Base-by-base conservation (phyloP, 2,113 vertebrate genomes). In the Eupsittula cactorum region DNA sequence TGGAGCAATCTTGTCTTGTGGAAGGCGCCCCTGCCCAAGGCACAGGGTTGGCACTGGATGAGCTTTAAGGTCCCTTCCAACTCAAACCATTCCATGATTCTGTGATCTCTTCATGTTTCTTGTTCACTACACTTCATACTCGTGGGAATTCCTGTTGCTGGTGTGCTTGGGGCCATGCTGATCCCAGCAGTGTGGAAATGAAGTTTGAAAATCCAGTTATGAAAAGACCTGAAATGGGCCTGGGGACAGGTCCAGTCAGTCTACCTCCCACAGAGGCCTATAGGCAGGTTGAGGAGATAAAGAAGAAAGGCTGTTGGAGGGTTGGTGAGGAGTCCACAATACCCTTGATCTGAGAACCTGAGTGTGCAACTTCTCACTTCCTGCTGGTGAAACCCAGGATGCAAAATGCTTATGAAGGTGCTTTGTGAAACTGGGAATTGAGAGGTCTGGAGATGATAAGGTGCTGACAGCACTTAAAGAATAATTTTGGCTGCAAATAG, bases 51-150 rank as follows among this genome's bases (percentile, higher is more conserved):
- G 33, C 23, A 59, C 33, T n/a, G 13, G 33, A 14, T n/a, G 55
- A n/a, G 3, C 33, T 57, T n/a, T n/a, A n/a, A 31, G 31, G 31
- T 57, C 19, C 55, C 31, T 57, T 57, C 31, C 55, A 57, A 9
- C 31, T 21, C 55, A 13, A 57, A 20, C 31, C 31, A 21, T 33
- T 57, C 31, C 31, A 21, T 20, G 55, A 21, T 57, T 35, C 24
- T 63, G 16, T 60, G 50, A 29, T 64, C 57, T 79, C 46, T 73
- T 74, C 9, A 7, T 35, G 39, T 33, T 91, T 65, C n/a, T 75
- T 59, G 9, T 23, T 87, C 65, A 3, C 60, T 77, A 2, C 10
- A 1, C 1, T 0, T 20, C 0, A 6, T 42, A 39, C 62, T 65
- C 16, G 1, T 74, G 69, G 86, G 67, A 60, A 52, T 60, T 24